Evolutionary conservation across 1,140 invertebrate species (phyloP).

Genomic region (Arctopsyche grandis): DNA sequence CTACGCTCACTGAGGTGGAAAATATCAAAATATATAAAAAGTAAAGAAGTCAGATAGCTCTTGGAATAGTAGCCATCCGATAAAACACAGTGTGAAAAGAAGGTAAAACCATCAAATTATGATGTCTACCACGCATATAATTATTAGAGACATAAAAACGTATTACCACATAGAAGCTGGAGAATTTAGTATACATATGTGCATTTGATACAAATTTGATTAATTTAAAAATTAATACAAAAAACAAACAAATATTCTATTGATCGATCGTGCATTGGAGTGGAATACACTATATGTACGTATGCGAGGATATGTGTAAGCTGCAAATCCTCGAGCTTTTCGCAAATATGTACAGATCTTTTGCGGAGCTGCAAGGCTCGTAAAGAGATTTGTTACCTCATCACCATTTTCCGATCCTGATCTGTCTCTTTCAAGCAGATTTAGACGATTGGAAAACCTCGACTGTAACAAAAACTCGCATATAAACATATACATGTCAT

Average conservation of each 20-base stretch:
- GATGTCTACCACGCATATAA: too few relatives aligned
- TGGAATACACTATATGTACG: background rate
- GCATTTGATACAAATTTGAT: background rate
- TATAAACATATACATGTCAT: too few relatives aligned
- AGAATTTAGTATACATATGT: too few relatives aligned
- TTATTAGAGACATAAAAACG: too few relatives aligned
- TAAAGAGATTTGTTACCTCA: slow-evolving; percentile 41
- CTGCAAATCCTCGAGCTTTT: slow-evolving; percentile 23
- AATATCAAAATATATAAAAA: too few relatives aligned
- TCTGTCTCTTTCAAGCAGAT: background rate
- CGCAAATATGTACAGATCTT: slow-evolving; percentile 22
- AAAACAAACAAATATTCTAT: background rate
- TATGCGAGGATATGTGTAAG: background rate
- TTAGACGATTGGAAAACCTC: background rate
- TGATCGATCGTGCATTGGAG: background rate
- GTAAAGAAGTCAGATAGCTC: too few relatives aligned
- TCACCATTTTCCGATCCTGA: slow-evolving; percentile 27
- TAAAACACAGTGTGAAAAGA: too few relatives aligned
- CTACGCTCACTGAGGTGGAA: too few relatives aligned
- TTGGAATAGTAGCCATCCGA: too few relatives aligned
- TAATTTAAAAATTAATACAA: background rate
- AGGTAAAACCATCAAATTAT: too few relatives aligned
- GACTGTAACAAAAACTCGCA: too few relatives aligned
- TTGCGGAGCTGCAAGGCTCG: slow-evolving; percentile 31
- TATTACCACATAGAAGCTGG: too few relatives aligned